Evolutionary conservation across 2,888 invertebrate genomes (phyloP), one percentile per base, ranked within the genome.

Genomic region (Drosophila bunnanda): DNA sequence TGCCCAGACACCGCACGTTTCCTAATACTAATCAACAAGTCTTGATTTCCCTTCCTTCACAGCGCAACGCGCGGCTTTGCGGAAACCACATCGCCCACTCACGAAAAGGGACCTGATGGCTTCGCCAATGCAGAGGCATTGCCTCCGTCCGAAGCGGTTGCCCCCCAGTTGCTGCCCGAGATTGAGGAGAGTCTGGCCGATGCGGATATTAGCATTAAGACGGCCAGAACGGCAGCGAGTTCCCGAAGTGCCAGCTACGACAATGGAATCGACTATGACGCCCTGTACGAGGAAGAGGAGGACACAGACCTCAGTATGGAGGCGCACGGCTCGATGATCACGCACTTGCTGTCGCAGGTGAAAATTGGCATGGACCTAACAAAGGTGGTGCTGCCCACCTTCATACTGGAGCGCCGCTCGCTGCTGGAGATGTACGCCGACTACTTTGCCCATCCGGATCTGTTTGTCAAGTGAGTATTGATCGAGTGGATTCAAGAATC

Each of bases 321-420:
- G 93, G 96, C 96, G 90, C 99, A 99, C 92, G 99, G 99, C 58
- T 98, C 98, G 53, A 98, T 99, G 82, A 97, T 99, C 88, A 97
- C 97, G 69, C 99, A 99, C 93, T 95, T 99, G 56, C 93, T 99
- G 80, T 98, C 98, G 2, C 99, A 99, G 93, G 98, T 99, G 77
- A 97, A 98, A 93, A 98, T 99, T 90, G 99, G 99, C 75, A 99
- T 99, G 99, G 99, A 99, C 93, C 95, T 99, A 90, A 99, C 99
- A 13, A 99, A 99, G 94, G 95, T 94, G 60, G 98, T 98, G 58
- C 94, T 99, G 77, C 99, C 99, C 25, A 99, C 99, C 30, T 99
- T 99, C 91, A 99, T 99, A 84, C 93, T 99, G 85, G 99, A 99
- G 92, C 95, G 98, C 92, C 95, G 99, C 74, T 99, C 99, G 1